Percentiles rank a stretch among this genome's conserved stretches.
These are phyloP conservation scores for Helicoverpa armigera DNA, from an alignment of 1,140 invertebrate species.

Conservation along the genomic window DNA sequence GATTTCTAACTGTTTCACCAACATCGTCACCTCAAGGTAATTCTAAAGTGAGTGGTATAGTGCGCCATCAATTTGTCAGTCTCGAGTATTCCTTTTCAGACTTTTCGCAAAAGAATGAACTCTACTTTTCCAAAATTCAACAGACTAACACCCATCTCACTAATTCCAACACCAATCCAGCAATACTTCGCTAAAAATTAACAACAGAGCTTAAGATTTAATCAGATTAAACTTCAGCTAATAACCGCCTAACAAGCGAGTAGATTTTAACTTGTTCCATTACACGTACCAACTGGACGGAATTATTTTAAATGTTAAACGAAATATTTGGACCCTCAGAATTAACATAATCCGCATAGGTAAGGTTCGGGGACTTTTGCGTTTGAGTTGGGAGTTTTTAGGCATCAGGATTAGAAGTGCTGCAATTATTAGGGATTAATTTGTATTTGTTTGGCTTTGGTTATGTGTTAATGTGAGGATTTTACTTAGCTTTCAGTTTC, in stretches of 20 bases:
- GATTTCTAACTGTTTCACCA: too few species aligned
- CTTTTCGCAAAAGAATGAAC: too few species aligned
- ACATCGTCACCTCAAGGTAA: too few species aligned
- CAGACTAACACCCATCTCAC: too few species aligned
- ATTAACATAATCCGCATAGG: slow-evolving; percentile 69
- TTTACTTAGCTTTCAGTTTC: too few species aligned
- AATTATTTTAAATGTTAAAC: slow-evolving; percentile 71
- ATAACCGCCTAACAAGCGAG: slow-evolving; percentile 55
- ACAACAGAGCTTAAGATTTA: slow-evolving; percentile 17
- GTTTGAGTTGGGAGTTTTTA: slow-evolving; percentile 19
- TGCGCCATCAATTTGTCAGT: too few species aligned
- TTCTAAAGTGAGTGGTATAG: too few species aligned
- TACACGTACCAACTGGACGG: slow-evolving; percentile 66
- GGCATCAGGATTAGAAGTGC: background rate
- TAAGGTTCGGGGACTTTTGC: background rate
- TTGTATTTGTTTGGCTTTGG: background rate
- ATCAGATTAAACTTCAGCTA: slow-evolving; percentile 52
- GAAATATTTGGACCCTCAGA: slow-evolving; percentile 69
- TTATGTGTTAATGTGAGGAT: background rate
- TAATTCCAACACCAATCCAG: background rate
- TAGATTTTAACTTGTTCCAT: slow-evolving; percentile 73
- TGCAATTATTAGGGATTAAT: slow-evolving; percentile 26
- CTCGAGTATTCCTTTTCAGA: too few species aligned
- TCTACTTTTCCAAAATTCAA: too few species aligned
- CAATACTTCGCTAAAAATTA: slow-evolving; percentile 18